Conservation (phyloP, 1,140 invertebrate genomes). For the Babylonia areolata region DNA sequence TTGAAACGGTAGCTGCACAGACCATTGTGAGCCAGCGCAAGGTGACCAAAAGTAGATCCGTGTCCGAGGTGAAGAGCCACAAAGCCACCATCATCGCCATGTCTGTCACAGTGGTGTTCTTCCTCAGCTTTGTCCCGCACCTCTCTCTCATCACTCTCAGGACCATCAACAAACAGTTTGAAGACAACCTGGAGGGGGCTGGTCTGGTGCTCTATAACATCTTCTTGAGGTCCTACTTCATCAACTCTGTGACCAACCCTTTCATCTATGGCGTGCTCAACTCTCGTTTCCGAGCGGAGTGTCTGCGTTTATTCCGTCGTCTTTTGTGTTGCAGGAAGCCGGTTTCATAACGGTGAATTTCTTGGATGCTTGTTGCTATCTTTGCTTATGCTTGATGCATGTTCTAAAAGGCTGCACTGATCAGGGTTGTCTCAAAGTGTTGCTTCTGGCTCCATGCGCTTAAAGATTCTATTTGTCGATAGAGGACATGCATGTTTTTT, state of each 20-base stretch:
- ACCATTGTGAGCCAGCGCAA: too few species aligned
- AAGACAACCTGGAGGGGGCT: conserved; percentile 29
- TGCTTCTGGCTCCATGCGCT: too few species aligned
- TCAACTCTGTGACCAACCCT: conserved; percentile 48
- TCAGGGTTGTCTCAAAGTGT: too few species aligned
- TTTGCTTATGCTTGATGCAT: too few species aligned
- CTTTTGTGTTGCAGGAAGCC: background rate
- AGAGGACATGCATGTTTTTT: too few species aligned
- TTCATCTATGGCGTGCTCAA: conserved; percentile 49
- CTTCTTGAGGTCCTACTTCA: conserved; percentile 48
- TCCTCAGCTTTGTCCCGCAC: conserved; percentile 51
- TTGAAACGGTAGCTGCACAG: too few species aligned
- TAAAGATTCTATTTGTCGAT: too few species aligned
- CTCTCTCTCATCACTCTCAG: conserved; percentile 40
- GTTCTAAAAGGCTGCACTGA: too few species aligned
- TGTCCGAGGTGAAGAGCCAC: background rate
- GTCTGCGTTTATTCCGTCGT: background rate
- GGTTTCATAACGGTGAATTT: too few species aligned
- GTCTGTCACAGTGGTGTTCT: conserved; percentile 48
- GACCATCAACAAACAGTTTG: conserved; percentile 32
- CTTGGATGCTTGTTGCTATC: too few species aligned
- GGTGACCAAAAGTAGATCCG: background rate
- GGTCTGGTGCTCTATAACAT: conserved; percentile 41
- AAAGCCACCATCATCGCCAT: conserved; percentile 51
- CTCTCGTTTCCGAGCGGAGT: conserved; percentile 29